Evolutionary conservation across 2,888 invertebrate species (phyloP).

Genomic region (Norana najaformis): DNA sequence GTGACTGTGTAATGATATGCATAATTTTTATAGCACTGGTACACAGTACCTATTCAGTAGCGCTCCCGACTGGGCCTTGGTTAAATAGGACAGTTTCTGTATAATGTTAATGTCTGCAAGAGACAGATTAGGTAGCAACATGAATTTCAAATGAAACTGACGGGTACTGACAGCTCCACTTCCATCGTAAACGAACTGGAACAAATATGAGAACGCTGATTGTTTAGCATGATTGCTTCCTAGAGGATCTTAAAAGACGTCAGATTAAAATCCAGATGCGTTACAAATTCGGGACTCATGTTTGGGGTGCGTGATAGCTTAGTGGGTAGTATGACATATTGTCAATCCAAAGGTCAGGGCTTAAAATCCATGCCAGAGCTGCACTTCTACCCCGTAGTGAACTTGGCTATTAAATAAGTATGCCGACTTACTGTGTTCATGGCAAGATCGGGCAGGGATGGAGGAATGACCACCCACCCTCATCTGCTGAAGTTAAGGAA

Average conservation of each 20-base stretch:
- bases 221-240: no score
- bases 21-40: neutral
- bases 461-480: no score
- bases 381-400: neutral
- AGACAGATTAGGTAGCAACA: neutral
- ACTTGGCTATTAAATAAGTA: no score
- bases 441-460: no score
- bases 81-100: no score
- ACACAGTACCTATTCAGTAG: no score
- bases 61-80: no score
- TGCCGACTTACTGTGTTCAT: neutral
- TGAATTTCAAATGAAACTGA: no score
- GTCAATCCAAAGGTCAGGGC: neutral
- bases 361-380: neutral
- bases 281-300: neutral
- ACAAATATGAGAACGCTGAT: neutral
- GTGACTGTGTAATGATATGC: neutral
- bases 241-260: no score
- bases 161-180: neutral
- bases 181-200: neutral
- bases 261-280: neutral
- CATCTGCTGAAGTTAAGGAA: no score
- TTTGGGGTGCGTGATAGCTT: neutral
- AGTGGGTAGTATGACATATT: neutral
- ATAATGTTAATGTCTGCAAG: neutral